Percentiles rank a stretch among this genome's conserved stretches.
Evolutionary conservation across 2,113 vertebrate genomes (phyloP).

Genomic region (Sphaerodactylus townsendi): DNA sequence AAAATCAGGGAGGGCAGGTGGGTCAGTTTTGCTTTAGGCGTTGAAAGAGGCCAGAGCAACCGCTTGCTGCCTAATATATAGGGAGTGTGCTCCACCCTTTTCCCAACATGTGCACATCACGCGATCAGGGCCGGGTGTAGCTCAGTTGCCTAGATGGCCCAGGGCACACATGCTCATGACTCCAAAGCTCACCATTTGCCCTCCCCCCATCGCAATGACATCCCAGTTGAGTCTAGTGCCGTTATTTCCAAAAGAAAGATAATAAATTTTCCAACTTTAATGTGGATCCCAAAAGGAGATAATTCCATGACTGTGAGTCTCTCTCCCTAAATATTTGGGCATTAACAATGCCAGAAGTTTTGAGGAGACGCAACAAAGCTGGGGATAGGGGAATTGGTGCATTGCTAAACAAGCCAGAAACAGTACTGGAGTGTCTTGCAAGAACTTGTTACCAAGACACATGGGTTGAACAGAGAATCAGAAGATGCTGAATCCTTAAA

Average conservation of each 20-base stretch:
- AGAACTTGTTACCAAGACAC: not conserved
- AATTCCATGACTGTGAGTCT: not conserved
- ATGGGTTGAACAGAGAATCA: not conserved
- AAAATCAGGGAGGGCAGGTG: too few species aligned
- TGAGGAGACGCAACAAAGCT: not conserved
- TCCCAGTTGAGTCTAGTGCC: too few species aligned
- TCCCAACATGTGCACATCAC: too few species aligned
- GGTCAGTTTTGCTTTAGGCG: too few species aligned
- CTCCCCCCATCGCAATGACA: too few species aligned
- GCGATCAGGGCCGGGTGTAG: too few species aligned
- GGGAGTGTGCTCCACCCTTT: too few species aligned
- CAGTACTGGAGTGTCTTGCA: not conserved
- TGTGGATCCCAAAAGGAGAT: not conserved
- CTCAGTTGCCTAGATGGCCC: too few species aligned
- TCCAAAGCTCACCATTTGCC: too few species aligned
- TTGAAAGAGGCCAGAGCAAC: too few species aligned
- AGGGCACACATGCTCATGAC: too few species aligned
- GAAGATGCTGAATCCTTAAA: not conserved
- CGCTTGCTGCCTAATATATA: too few species aligned
- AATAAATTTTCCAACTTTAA: not conserved
- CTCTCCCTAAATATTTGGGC: not conserved
- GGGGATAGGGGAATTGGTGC: not conserved
- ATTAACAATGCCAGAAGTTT: not conserved
- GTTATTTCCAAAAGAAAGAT: not conserved
- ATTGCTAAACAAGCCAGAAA: not conserved